phyloP scores from a whole-genome alignment of 2,888 invertebrate genomes.

The Lasioglossum oenotherae region DNA sequence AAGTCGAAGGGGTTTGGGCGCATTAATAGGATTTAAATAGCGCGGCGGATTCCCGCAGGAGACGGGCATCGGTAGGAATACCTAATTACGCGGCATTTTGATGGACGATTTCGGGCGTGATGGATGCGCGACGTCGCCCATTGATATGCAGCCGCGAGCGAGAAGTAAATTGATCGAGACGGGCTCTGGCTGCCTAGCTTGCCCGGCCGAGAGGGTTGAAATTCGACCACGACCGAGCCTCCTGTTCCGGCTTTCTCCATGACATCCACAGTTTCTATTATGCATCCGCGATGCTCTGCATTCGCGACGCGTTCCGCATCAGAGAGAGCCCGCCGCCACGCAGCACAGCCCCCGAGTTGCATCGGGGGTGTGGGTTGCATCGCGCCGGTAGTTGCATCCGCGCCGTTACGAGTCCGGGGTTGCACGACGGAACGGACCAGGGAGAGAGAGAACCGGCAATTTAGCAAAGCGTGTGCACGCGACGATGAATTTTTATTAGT shows the following conservation, averaged over 20 bases:
- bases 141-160: constrained; percentile 71
- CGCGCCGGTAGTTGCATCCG: constrained; percentile 11
- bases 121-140: constrained; percentile 61
- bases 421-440: neutral
- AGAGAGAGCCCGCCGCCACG: constrained; percentile 7
- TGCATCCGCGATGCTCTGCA: constrained; percentile 59
- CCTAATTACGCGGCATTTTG: constrained; percentile 69
- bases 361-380: neutral
- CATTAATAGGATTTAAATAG: constrained; percentile 61
- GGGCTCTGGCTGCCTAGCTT: neutral
- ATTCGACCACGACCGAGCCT: constrained; percentile 66
- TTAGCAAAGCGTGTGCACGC: constrained; percentile 37
- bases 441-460: neutral
- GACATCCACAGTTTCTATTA: constrained; percentile 71
- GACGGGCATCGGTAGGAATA: constrained; percentile 61
- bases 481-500: constrained; percentile 65
- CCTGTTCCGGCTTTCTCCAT: constrained; percentile 68
- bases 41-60: constrained; percentile 46
- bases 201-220: constrained; percentile 51
- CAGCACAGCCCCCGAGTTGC: neutral
- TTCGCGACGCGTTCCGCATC: constrained; percentile 61
- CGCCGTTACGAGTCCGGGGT: neutral
- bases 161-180: constrained; percentile 74
- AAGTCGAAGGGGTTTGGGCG: neutral
- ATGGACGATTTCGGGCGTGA: constrained; percentile 68